These are phyloP conservation scores for Equus quagga DNA, from an alignment of 2,113 vertebrate species.

Conservation along the genomic window DNA sequence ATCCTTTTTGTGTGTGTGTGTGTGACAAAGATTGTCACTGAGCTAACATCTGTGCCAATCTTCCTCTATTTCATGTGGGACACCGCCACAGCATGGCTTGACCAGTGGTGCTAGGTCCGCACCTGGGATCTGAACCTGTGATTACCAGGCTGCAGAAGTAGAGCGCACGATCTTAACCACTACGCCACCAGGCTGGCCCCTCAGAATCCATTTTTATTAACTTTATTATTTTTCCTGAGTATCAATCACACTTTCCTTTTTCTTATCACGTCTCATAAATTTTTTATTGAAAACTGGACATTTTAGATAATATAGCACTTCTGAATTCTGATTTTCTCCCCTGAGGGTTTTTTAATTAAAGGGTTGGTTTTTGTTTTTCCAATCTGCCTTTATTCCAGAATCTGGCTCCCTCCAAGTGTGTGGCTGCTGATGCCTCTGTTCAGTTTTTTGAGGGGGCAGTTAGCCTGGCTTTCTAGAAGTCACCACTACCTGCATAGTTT, in stretches of 20 bases:
- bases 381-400: neutral
- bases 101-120: too few species aligned
- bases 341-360: neutral
- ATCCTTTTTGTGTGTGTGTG: neutral
- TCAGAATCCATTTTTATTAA: neutral
- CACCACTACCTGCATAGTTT: neutral
- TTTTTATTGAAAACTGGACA: neutral
- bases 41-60: too few species aligned
- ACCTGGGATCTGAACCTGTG: too few species aligned
- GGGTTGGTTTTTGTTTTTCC: neutral
- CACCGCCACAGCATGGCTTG: too few species aligned
- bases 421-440: neutral
- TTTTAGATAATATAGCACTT: neutral
- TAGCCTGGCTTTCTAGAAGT: neutral
- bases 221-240: neutral
- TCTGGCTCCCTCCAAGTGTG: neutral
- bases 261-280: neutral
- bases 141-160: too few species aligned
- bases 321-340: neutral
- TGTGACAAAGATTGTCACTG: too few species aligned
- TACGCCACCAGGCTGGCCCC: too few species aligned
- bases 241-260: neutral
- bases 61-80: too few species aligned
- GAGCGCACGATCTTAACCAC: too few species aligned
- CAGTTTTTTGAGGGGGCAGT: neutral